A percentile compares a stretch with the other conserved stretches of the same genome.
Evolutionary conservation across 2,113 vertebrate species (phyloP).

Genomic region (Acanthochromis polyacanthus): DNA sequence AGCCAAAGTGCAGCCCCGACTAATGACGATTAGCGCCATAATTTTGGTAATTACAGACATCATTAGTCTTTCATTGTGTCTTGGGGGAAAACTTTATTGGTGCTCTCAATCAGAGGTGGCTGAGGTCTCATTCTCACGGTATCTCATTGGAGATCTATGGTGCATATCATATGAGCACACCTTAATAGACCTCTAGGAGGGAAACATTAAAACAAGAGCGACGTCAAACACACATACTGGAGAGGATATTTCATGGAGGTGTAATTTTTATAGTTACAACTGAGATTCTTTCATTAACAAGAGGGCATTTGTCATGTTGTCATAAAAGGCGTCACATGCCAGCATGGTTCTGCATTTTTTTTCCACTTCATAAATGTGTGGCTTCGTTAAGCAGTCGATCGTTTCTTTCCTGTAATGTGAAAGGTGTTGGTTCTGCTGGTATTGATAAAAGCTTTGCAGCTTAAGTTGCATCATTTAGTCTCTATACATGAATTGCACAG

Average conservation of each 20-base stretch:
- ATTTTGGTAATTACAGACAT: conserved; percentile 62
- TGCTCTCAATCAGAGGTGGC: conserved; percentile 50
- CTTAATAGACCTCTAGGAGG: conserved; percentile 36
- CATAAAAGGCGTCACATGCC: conserved; percentile 6
- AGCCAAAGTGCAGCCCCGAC: conserved; percentile 29
- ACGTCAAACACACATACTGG: conserved; percentile 21
- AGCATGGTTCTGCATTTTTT: neutral
- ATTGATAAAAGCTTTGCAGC: neutral
- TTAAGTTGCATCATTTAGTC: too few species aligned
- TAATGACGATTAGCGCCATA: conserved; percentile 59
- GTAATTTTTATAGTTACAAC: conserved; percentile 33
- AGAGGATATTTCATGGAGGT: conserved; percentile 32
- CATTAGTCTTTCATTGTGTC: conserved; percentile 68
- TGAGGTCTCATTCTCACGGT: conserved; percentile 26
- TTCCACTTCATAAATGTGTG: neutral
- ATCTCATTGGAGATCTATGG: conserved; percentile 46
- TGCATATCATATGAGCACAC: conserved; percentile 33
- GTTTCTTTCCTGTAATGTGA: neutral
- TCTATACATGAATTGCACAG: too few species aligned
- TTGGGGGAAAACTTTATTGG: conserved; percentile 46
- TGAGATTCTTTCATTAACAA: conserved; percentile 25
- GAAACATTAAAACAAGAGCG: conserved; percentile 32
- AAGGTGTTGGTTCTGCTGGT: neutral
- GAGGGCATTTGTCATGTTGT: conserved; percentile 19
- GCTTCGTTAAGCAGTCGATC: neutral